A percentile compares a stretch with the other conserved stretches of the same genome.
Conservation (phyloP, 2,113 vertebrate species). For the Mohoua ochrocephala region DNA sequence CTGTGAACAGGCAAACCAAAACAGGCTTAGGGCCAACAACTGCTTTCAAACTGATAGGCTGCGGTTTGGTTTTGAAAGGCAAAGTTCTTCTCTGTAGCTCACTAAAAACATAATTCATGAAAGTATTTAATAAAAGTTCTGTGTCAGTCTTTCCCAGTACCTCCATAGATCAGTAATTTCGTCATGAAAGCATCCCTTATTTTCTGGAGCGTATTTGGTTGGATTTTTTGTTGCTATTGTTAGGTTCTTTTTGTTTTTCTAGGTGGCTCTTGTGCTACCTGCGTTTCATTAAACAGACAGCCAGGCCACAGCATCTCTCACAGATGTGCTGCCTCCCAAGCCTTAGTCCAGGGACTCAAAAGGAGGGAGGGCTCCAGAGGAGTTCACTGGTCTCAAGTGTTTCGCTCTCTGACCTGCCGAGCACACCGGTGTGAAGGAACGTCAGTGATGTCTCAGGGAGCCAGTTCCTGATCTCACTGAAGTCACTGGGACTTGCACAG, state of each 20-base stretch:
- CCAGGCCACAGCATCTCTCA: neutral
- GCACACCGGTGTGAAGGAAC: neutral
- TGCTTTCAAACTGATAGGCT: neutral
- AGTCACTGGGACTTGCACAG: neutral
- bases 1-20: neutral
- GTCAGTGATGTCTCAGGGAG: neutral
- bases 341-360: neutral
- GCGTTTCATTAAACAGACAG: neutral
- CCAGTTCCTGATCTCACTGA: neutral
- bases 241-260: neutral
- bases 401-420: neutral
- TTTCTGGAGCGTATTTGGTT: neutral
- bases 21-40: neutral
- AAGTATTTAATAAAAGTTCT: neutral
- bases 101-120: neutral
- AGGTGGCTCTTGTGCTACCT: neutral
- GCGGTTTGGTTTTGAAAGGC: neutral
- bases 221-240: neutral
- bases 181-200: neutral
- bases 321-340: rapidly evolving
- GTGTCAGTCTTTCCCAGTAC: neutral
- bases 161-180: neutral
- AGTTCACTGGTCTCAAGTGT: neutral
- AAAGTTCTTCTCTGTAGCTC: neutral
- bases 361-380: neutral